A percentile compares a stretch with the other conserved stretches of the same genome.
Conservation (phyloP, 2,888 invertebrate species). For the Hyposoter dolosus region DNA sequence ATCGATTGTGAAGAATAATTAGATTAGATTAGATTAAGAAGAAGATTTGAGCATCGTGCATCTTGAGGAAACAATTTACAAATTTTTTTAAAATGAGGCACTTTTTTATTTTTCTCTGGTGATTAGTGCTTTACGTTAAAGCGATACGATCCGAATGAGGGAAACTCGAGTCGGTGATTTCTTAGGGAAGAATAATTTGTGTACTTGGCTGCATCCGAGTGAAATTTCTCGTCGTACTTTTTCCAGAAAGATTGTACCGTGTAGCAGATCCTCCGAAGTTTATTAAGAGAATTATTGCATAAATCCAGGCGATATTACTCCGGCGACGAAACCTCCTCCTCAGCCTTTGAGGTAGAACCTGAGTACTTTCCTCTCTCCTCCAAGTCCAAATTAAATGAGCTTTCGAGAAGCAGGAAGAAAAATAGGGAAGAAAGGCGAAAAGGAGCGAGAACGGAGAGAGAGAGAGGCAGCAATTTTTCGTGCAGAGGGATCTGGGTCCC, state of each 20-base stretch:
- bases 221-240: neutral
- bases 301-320: constrained; percentile 33
- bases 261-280: constrained; percentile 24
- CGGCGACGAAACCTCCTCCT: constrained; percentile 24
- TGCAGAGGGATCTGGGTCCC: neutral
- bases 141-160: neutral
- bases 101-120: neutral
- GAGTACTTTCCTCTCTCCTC: neutral
- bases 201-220: constrained; percentile 15
- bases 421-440: neutral
- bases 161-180: neutral
- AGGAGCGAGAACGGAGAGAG: neutral
- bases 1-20: neutral
- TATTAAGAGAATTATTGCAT: constrained; percentile 51
- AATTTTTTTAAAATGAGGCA: neutral
- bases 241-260: constrained; percentile 20
- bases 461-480: constrained; percentile 36
- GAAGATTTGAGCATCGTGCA: too few species aligned
- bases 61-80: too few species aligned
- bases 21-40: too few species aligned
- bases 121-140: neutral
- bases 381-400: constrained; percentile 43
- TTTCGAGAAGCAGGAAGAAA: neutral
- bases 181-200: neutral
- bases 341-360: constrained; percentile 21